phyloP scores from a whole-genome alignment of 2,797 vertebrate genomes.

The Peromyscus attwateri region DNA sequence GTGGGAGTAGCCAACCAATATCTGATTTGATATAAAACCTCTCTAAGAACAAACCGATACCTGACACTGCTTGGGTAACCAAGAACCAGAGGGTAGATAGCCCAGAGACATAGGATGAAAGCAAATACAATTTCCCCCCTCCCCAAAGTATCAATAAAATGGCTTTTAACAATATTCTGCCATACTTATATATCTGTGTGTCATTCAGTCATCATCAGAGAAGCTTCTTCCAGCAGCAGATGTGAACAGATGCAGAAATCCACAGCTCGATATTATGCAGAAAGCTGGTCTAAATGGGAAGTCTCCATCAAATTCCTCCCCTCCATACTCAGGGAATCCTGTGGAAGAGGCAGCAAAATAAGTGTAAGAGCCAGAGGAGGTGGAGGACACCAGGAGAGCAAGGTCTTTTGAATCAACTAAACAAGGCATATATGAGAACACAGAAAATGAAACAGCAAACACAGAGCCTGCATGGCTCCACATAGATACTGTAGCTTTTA shows the following conservation, averaged over 20 bases:
- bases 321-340: not conserved
- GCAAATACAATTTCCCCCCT: too few species aligned
- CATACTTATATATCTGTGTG: too few species aligned
- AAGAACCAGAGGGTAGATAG: too few species aligned
- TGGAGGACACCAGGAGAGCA: not conserved
- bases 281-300: not conserved
- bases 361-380: not conserved
- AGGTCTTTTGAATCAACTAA: not conserved
- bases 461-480: not conserved
- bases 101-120: too few species aligned
- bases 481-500: not conserved
- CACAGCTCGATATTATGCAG: not conserved
- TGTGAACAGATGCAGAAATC: not conserved
- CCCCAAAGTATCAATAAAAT: too few species aligned
- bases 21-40: too few species aligned
- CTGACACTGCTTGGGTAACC: too few species aligned
- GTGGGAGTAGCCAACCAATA: too few species aligned
- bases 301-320: not conserved
- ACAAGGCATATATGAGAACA: not conserved
- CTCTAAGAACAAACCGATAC: too few species aligned
- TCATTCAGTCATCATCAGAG: not conserved
- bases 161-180: too few species aligned
- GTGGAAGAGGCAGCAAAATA: too few species aligned
- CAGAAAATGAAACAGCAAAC: not conserved
- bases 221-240: not conserved